Percentiles rank a stretch among this genome's conserved stretches.
phyloP scores from a whole-genome alignment of 2,888 invertebrate genomes.

The Luffia ferchaultella region DNA sequence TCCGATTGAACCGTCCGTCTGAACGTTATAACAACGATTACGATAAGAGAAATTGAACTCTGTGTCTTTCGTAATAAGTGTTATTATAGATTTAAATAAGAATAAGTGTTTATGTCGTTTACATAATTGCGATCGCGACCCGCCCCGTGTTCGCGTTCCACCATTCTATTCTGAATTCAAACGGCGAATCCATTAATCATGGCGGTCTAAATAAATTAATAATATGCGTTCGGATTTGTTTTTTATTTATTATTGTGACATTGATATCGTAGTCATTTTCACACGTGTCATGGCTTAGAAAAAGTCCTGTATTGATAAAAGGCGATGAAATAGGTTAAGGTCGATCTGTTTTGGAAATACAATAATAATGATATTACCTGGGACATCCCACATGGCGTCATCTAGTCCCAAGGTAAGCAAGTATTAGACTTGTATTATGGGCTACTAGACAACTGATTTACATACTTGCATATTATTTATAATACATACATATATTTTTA shows the following conservation, averaged over 20 bases:
- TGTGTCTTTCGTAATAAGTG: not conserved
- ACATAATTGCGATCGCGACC: slow-evolving; percentile 19
- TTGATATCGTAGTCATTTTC: not conserved
- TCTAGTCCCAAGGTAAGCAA: too few relatives aligned
- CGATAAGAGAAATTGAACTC: not conserved
- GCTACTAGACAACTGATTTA: too few relatives aligned
- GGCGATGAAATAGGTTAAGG: too few relatives aligned
- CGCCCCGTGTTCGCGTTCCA: slow-evolving; percentile 40
- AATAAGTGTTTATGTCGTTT: not conserved
- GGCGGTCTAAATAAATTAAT: slow-evolving; percentile 19
- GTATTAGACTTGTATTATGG: too few relatives aligned
- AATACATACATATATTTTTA: too few relatives aligned
- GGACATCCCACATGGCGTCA: too few relatives aligned
- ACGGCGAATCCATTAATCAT: slow-evolving; percentile 43
- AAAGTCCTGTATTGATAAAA: too few relatives aligned
- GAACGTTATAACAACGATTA: slow-evolving; percentile 3
- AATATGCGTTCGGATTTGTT: not conserved
- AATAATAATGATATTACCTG: too few relatives aligned
- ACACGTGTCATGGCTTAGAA: not conserved
- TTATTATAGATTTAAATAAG: not conserved
- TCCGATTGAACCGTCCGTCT: slow-evolving; percentile 31
- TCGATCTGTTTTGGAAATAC: too few relatives aligned
- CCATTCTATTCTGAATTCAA: slow-evolving; percentile 45
- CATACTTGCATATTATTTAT: too few relatives aligned
- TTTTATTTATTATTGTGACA: not conserved